phyloP scores from a whole-genome alignment of 2,113 vertebrate genomes.

The Corythaeola cristata region DNA sequence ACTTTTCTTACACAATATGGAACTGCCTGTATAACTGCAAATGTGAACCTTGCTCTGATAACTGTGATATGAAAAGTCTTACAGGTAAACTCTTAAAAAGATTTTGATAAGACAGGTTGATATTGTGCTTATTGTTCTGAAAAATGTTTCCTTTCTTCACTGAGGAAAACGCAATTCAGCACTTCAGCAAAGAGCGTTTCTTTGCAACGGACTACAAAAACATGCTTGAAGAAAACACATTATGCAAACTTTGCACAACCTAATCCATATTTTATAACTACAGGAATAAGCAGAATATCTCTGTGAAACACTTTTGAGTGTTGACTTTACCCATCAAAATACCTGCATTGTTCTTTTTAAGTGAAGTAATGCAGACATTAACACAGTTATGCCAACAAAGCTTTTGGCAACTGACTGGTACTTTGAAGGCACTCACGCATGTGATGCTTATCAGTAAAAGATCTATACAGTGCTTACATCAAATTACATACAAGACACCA shows the following conservation, averaged over 20 bases:
- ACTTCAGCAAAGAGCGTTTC: background rate
- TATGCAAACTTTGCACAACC: background rate
- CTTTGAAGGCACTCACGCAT: background rate
- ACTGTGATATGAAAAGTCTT: background rate
- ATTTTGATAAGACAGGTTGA: background rate
- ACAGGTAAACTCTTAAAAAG: background rate
- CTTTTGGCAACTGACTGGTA: background rate
- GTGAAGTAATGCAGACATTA: background rate
- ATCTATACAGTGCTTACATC: background rate
- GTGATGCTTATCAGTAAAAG: background rate
- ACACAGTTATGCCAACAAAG: background rate
- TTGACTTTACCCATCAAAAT: background rate
- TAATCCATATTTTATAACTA: conserved; percentile 7
- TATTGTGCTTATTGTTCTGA: background rate
- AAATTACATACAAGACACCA: background rate
- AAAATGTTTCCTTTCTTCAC: background rate
- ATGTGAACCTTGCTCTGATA: background rate
- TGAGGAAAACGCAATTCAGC: conserved; percentile 9
- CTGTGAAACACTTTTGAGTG: background rate
- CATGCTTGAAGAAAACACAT: background rate
- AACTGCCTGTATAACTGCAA: background rate
- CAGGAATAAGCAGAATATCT: background rate
- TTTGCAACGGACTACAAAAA: conserved; percentile 7
- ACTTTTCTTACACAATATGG: background rate
- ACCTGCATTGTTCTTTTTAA: background rate